Evolutionary conservation across 2,797 vertebrate species (phyloP).

Genomic region (Parauchenoglanis punctatus): DNA sequence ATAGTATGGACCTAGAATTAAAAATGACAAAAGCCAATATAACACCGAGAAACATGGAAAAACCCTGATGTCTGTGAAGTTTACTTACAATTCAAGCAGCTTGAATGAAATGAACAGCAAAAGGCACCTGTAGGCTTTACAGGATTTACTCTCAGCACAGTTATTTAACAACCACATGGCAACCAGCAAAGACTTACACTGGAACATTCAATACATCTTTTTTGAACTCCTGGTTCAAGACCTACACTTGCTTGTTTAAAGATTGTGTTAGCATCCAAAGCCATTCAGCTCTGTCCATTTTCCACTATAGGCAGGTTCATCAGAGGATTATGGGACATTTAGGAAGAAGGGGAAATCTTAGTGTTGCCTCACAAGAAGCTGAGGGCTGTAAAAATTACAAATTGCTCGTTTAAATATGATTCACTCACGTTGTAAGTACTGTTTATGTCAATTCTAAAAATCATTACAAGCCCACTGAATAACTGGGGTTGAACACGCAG

Average conservation of each 20-base stretch:
- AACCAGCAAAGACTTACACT: background rate
- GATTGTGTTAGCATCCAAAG: too few species aligned
- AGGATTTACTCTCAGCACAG: background rate
- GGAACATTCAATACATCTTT: background rate
- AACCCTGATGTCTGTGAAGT: background rate
- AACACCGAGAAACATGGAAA: background rate
- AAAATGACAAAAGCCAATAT: background rate
- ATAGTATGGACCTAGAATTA: background rate
- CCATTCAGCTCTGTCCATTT: background rate
- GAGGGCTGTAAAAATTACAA: background rate
- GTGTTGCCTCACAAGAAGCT: background rate
- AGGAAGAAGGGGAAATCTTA: background rate
- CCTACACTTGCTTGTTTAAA: background rate
- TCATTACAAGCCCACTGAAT: slow-evolving; percentile 11
- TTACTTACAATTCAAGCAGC: background rate
- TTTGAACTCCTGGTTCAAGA: background rate
- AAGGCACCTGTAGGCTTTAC: background rate
- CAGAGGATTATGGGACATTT: background rate
- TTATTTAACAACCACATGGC: too few species aligned
- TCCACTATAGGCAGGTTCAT: background rate
- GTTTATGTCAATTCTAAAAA: slow-evolving; percentile 17
- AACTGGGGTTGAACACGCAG: background rate
- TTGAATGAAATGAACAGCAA: background rate
- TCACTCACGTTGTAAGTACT: background rate
- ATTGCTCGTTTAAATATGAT: background rate